These are phyloP conservation scores for Chloroceryle amazona DNA, from an alignment of 2,797 vertebrate genomes.

Conservation along the genomic window DNA sequence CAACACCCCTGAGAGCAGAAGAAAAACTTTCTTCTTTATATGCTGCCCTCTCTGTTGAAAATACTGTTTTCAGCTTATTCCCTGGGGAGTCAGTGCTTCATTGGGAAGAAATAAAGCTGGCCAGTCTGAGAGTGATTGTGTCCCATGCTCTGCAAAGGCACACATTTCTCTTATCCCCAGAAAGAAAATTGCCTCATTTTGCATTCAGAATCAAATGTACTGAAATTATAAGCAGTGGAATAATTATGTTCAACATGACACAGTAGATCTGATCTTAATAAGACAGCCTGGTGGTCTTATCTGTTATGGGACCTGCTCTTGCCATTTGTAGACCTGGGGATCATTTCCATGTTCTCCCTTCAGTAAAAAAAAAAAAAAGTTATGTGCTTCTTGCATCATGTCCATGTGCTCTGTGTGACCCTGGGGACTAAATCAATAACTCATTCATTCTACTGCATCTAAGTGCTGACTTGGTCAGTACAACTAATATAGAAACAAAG, in stretches of 20 bases:
- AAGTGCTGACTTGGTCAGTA: background rate
- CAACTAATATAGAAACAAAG: background rate
- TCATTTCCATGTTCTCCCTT: background rate
- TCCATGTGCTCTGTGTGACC: background rate
- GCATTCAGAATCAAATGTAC: slow-evolving; percentile 64
- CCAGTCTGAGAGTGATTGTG: slow-evolving; percentile 21
- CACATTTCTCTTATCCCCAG: slow-evolving; percentile 52
- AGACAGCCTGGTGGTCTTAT: slow-evolving; percentile 33
- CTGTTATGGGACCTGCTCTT: background rate
- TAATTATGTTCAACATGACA: slow-evolving; percentile 44
- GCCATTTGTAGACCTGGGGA: background rate
- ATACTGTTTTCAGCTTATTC: slow-evolving; percentile 28
- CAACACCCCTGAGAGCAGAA: slow-evolving; percentile 1
- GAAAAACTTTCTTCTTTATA: slow-evolving; percentile 54
- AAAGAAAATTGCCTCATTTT: slow-evolving; percentile 66
- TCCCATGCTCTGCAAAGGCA: slow-evolving; percentile 48
- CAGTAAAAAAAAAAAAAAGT: slow-evolving; percentile 10
- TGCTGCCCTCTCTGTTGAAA: slow-evolving; percentile 42
- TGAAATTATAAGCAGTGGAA: slow-evolving; percentile 62
- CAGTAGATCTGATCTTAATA: slow-evolving; percentile 52
- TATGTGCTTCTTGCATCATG: background rate
- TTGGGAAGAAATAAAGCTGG: slow-evolving; percentile 59
- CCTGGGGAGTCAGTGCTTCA: slow-evolving; percentile 33
- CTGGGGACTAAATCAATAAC: background rate
- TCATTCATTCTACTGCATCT: background rate